phyloP scores from a whole-genome alignment of 1,140 invertebrate species.

The Panagrolaimus sp. region DNA sequence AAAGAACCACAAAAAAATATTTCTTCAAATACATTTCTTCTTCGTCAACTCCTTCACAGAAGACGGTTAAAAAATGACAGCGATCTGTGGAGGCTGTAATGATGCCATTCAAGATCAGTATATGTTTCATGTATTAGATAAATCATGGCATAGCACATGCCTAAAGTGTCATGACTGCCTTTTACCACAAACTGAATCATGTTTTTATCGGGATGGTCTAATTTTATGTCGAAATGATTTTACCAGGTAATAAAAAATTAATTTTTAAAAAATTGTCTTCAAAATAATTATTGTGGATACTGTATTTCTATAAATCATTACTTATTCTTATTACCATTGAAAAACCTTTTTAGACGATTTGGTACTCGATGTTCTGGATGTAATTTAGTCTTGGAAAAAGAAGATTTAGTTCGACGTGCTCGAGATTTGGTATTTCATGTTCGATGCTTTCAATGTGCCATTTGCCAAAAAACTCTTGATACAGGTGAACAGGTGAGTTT shows the following conservation, averaged over 20 bases:
- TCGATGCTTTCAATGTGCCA: conserved; percentile 93
- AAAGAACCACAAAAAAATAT: no score
- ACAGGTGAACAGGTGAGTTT: conserved; percentile 86
- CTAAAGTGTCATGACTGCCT: conserved; percentile 89
- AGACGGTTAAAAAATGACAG: conserved; percentile 60
- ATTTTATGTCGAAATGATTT: conserved; percentile 97
- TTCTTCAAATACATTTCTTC: no score
- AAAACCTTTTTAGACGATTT: conserved; percentile 71
- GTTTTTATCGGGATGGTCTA: conserved; percentile 86
- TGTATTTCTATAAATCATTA: no score
- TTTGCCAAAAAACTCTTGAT: conserved; percentile 88
- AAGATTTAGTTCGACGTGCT: conserved; percentile 86
- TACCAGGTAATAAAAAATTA: conserved; percentile 85
- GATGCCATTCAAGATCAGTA: conserved; percentile 89
- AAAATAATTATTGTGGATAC: no score
- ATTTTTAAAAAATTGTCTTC: no score
- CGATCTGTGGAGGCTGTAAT: conserved; percentile 82
- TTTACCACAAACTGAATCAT: conserved; percentile 83
- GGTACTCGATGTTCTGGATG: conserved; percentile 95
- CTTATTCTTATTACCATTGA: no score
- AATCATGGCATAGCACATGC: conserved; percentile 90
- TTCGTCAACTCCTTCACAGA: no score
- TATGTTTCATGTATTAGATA: conserved; percentile 84
- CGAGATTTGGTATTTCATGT: conserved; percentile 93
- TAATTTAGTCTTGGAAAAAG: conserved; percentile 84